A percentile compares a stretch with the other conserved stretches of the same genome.
These are phyloP conservation scores for Sciurus carolinensis DNA, from an alignment of 2,797 vertebrate species.

Conservation along the genomic window DNA sequence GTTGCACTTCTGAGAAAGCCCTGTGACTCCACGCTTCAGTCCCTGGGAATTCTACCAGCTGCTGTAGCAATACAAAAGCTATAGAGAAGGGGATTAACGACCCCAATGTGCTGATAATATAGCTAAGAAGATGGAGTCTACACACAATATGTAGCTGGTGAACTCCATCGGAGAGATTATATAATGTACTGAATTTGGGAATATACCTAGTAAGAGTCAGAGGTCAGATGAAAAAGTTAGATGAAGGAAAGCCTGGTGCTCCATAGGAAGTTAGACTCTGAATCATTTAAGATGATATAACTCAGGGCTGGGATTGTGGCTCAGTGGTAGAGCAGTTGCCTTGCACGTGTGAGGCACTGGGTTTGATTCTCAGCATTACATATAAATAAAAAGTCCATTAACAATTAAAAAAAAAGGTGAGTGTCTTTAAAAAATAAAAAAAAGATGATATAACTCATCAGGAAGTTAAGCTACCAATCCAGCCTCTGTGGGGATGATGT, in stretches of 20 bases:
- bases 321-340: too few species aligned
- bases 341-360: too few species aligned
- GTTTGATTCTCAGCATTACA: too few species aligned
- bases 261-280: background rate
- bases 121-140: background rate
- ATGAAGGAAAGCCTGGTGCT: background rate
- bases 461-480: background rate
- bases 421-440: too few species aligned
- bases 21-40: background rate
- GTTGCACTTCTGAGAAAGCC: slow-evolving; percentile 16
- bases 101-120: background rate
- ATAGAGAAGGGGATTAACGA: background rate
- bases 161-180: background rate
- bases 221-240: slow-evolving; percentile 17
- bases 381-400: too few species aligned
- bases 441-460: background rate
- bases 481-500: background rate
- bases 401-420: too few species aligned
- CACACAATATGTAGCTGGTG: background rate
- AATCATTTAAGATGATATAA: background rate
- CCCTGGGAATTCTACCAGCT: slow-evolving; percentile 36
- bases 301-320: too few species aligned
- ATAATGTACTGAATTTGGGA: background rate
- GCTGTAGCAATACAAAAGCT: background rate
- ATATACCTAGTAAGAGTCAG: background rate